Conservation (phyloP, 2,888 invertebrate species). For the Choreutis nemorana region DNA sequence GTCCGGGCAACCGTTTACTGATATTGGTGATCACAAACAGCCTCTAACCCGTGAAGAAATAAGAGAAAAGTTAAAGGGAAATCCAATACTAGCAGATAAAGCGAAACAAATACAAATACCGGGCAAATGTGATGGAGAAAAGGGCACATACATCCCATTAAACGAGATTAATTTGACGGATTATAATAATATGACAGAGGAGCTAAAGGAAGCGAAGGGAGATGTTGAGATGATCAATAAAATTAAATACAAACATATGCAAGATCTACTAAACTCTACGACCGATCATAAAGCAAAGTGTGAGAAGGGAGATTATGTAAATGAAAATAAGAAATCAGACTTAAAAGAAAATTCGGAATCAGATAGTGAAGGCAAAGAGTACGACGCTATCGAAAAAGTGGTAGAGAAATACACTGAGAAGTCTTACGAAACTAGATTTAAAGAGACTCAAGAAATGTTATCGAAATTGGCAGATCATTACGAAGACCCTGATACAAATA, state of each 20-base stretch:
- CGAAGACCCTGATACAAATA: slow-evolving; percentile 25
- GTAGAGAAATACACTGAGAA: slow-evolving; percentile 47
- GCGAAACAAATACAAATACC: slow-evolving; percentile 50
- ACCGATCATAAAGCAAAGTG: slow-evolving; percentile 23
- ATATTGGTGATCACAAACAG: slow-evolving; percentile 31
- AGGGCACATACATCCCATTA: slow-evolving; percentile 29
- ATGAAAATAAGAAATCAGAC: no score
- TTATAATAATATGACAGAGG: slow-evolving; percentile 30
- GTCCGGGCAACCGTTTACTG: slow-evolving; percentile 53
- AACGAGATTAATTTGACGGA: slow-evolving; percentile 32
- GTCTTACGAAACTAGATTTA: slow-evolving; percentile 46
- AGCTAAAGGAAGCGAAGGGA: slow-evolving; percentile 31
- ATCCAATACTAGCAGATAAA: slow-evolving; percentile 44
- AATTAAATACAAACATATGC: slow-evolving; percentile 45
- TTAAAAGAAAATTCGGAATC: slow-evolving; percentile 15
- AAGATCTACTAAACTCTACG: slow-evolving; percentile 31
- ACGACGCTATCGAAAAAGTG: slow-evolving; percentile 41
- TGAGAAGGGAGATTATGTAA: slow-evolving; percentile 7
- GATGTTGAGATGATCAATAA: slow-evolving; percentile 28
- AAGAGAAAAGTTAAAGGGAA: slow-evolving; percentile 33
- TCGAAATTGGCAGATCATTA: slow-evolving; percentile 38
- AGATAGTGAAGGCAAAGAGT: slow-evolving; percentile 31
- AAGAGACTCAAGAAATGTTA: slow-evolving; percentile 52
- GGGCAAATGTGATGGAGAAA: slow-evolving; percentile 19
- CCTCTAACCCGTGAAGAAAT: slow-evolving; percentile 37